Base-by-base conservation (phyloP, 2,797 vertebrate genomes). In the Pipistrellus kuhlii region DNA sequence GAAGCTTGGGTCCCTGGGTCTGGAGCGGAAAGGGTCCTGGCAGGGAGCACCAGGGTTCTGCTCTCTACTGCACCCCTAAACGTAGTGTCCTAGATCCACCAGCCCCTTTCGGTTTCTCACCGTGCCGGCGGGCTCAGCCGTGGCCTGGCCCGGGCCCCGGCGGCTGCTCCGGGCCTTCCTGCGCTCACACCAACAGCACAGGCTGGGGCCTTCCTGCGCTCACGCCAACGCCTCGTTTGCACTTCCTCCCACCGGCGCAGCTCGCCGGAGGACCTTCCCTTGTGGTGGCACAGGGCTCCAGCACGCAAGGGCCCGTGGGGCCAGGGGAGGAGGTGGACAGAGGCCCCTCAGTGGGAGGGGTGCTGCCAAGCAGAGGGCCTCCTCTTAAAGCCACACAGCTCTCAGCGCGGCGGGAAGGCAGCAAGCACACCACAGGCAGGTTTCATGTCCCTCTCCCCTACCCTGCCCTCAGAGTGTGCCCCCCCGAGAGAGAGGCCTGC, bases 151-250 rank as follows among this genome's bases (percentile, higher is more conserved):
- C 2, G 5, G 1, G 30, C 14, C 20, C 32, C 30, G 6, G 32
- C 20, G 0, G 6, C 0, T 10, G 35, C 8, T 35, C 30, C 48
- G 2, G 25, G 53, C 0, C 0, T 0, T 10, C 8, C 2, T 9
- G 46, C 1, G 2, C 8, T 23, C 20, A 23, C 1, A 23, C 75
- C 51, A 5, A 0, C 1, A n/a, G n/a, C 20, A 2, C 3, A 35
- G 3, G 4, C 27, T 2, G 9, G 27, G 23, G 75, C 48, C 10
- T 0, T 10, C 8, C 2, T 9, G 46, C 1, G 2, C 8, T 23
- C 20, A 23, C 1, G 20, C 75, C 51, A 5, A 0, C 1, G 0
- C 0, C 64, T 11, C 1, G 0, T 6, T 4, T 57, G 32, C 21
- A 20, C 76, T 59, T 62, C 86, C 21, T 90, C 51, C 15, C 11